phyloP scores from a whole-genome alignment of 2,797 vertebrate genomes.

The Cichlasoma orientale region DNA sequence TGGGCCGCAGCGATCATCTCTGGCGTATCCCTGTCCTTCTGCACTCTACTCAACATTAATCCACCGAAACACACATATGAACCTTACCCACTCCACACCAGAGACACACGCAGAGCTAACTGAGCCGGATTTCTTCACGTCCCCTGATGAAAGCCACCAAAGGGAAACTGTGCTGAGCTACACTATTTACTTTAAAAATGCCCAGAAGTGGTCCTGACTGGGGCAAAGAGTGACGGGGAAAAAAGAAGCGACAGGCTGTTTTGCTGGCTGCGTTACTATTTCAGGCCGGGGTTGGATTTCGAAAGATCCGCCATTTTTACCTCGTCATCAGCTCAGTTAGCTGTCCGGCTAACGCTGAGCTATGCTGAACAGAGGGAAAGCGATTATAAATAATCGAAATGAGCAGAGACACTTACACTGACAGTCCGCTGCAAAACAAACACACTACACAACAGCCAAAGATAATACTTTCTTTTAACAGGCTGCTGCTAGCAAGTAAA shows the following conservation, averaged over 20 bases:
- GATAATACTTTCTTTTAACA: background rate
- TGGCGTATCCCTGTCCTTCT: constrained; percentile 65
- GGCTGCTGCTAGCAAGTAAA: background rate
- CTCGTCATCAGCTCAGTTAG: constrained; percentile 89
- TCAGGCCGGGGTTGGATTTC: constrained; percentile 93
- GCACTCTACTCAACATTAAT: constrained; percentile 56
- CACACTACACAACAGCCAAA: background rate
- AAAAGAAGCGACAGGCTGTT: constrained; percentile 22
- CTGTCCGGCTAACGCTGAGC: constrained; percentile 67
- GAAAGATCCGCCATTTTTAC: constrained; percentile 99
- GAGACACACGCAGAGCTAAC: constrained; percentile 2
- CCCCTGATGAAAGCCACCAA: background rate
- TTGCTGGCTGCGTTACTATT: constrained; percentile 77
- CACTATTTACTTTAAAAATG: background rate
- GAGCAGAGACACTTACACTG: background rate
- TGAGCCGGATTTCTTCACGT: background rate
- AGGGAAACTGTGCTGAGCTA: background rate
- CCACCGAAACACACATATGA: constrained; percentile 45
- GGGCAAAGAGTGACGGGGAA: background rate
- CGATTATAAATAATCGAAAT: background rate
- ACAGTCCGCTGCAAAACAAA: background rate
- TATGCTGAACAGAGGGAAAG: background rate
- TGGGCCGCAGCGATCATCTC: constrained; percentile 66
- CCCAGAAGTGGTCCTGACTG: background rate
- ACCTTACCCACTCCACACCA: background rate